A percentile compares a stretch with the other conserved stretches of the same genome.
phyloP scores from a whole-genome alignment of 2,797 vertebrate species.

The Myiothlypis chrysogaster region DNA sequence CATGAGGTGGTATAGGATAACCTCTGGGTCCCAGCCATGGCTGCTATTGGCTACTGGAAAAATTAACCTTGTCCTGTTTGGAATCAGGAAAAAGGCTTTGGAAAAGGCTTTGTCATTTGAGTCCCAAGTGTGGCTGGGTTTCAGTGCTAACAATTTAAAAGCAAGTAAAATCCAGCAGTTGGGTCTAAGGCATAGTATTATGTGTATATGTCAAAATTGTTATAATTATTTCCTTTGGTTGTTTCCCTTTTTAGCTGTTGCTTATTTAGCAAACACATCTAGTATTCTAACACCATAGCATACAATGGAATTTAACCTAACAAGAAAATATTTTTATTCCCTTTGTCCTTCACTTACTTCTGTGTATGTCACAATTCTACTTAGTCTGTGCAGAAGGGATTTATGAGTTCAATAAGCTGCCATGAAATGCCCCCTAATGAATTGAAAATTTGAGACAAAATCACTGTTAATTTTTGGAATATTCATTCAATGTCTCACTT shows the following conservation, averaged over 20 bases:
- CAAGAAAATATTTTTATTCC: background rate
- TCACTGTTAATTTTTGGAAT: background rate
- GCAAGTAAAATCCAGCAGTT: background rate
- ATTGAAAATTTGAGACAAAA: background rate
- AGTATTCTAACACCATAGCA: background rate
- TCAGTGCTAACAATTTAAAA: background rate
- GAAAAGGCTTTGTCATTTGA: background rate
- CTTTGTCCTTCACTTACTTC: background rate
- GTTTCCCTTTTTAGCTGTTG: background rate
- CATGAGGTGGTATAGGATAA: background rate
- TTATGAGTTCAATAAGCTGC: background rate
- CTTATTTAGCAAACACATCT: background rate
- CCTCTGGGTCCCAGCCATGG: no score
- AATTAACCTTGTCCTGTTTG: background rate
- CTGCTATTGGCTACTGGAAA: background rate
- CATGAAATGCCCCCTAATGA: background rate
- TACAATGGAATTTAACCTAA: background rate
- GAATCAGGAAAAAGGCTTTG: background rate
- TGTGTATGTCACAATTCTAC: background rate
- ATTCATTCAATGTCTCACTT: background rate
- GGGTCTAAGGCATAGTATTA: background rate
- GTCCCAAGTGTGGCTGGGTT: accelerated
- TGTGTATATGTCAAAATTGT: background rate
- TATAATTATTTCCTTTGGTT: background rate
- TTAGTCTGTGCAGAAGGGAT: background rate